Evolutionary conservation across 2,888 invertebrate genomes (phyloP).

Genomic region (Taenaris catops): DNA sequence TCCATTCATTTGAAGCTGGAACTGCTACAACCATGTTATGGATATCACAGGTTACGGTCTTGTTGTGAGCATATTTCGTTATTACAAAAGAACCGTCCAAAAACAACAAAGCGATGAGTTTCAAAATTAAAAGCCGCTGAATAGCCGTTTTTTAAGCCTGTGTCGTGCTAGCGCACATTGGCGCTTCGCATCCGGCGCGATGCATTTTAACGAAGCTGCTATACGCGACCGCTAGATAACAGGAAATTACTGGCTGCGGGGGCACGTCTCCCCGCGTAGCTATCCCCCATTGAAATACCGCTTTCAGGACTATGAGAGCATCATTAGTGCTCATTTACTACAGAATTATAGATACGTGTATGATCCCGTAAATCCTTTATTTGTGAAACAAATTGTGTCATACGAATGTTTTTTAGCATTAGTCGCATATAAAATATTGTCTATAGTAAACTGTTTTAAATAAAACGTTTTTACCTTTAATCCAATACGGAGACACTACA

Average conservation of each 20-base stretch:
- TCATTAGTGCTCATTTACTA: constrained; percentile 26
- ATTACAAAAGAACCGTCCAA: constrained; percentile 15
- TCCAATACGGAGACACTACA: too few species aligned
- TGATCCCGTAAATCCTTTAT: too few species aligned
- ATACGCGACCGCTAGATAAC: constrained; percentile 33
- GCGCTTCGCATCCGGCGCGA: constrained; percentile 30
- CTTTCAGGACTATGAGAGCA: constrained; percentile 31
- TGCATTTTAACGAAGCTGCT: constrained; percentile 32
- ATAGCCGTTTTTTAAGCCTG: constrained; percentile 30
- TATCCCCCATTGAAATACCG: constrained; percentile 29
- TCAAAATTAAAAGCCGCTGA: constrained; percentile 35
- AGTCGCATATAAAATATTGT: too few species aligned
- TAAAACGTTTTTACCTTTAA: too few species aligned
- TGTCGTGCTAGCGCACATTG: constrained; percentile 32
- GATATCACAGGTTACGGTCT: too few species aligned
- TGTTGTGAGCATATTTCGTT: constrained; percentile 7
- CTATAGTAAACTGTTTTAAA: too few species aligned
- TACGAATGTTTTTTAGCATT: too few species aligned
- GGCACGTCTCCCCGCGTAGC: constrained; percentile 27
- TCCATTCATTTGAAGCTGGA: too few species aligned
- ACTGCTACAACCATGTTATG: too few species aligned
- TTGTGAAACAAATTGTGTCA: too few species aligned
- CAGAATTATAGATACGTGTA: constrained; percentile 10
- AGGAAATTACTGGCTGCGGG: constrained; percentile 35
- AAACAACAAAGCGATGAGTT: constrained; percentile 27